Conservation (phyloP, 2,797 vertebrate species). For the Chloroceryle inda region DNA sequence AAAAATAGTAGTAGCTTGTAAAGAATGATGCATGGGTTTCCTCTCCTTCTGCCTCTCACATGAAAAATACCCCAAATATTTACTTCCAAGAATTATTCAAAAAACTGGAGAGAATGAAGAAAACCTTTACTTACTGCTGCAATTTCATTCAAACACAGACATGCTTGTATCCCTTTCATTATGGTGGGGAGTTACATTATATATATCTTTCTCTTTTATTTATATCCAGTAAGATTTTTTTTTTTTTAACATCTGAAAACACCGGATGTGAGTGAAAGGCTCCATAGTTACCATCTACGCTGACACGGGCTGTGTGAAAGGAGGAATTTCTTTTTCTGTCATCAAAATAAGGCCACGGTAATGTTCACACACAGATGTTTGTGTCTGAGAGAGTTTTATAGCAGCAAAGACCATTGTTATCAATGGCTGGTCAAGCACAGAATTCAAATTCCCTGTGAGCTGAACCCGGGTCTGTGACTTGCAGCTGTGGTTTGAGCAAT, state of each 20-base stretch:
- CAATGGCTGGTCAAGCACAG: constrained; percentile 20
- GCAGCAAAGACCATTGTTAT: neutral
- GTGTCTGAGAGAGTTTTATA: neutral
- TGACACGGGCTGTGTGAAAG: neutral
- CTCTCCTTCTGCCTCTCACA: neutral
- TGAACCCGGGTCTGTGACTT: neutral
- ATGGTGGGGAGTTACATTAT: neutral
- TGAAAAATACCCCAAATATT: constrained; percentile 3
- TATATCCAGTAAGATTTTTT: neutral
- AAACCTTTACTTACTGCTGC: neutral
- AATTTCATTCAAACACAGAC: neutral
- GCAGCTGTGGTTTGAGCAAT: neutral
- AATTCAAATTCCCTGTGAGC: neutral
- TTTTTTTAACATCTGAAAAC: neutral
- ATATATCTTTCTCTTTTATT: neutral
- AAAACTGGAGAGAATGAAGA: neutral
- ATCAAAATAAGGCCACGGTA: neutral
- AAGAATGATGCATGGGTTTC: neutral
- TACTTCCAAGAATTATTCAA: constrained; percentile 13
- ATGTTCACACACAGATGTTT: neutral
- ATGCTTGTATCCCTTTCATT: neutral
- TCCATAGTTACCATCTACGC: neutral
- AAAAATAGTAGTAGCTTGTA: constrained; percentile 28
- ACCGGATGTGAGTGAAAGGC: fast-evolving
- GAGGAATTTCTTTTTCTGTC: neutral